These are phyloP conservation scores for Danaus melanippus DNA, from an alignment of 1,140 invertebrate genomes.

Conservation along the genomic window DNA sequence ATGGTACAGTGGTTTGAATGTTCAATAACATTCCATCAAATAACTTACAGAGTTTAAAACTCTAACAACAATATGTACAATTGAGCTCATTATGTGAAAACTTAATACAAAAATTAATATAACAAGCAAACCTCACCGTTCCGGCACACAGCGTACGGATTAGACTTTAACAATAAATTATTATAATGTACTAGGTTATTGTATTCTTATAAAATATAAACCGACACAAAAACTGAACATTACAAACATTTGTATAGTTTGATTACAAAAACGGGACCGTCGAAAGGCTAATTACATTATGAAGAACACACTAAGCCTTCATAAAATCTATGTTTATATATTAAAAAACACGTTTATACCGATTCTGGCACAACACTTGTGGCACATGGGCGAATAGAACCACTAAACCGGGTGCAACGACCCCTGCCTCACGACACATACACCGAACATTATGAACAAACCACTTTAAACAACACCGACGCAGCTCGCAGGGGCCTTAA, in stretches of 20 bases:
- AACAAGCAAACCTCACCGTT: too few relatives aligned
- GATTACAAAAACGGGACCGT: not conserved
- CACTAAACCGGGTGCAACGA: conserved; percentile 27
- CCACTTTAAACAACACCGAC: conserved; percentile 19
- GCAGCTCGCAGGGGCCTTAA: conserved; percentile 10
- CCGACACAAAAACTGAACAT: not conserved
- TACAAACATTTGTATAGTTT: conserved; percentile 7
- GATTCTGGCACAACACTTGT: conserved; percentile 27
- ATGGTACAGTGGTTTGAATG: conserved; percentile 7
- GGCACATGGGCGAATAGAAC: conserved; percentile 30
- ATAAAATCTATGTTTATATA: too few relatives aligned
- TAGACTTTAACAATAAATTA: too few relatives aligned
- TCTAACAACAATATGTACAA: conserved; percentile 11
- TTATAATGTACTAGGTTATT: too few relatives aligned
- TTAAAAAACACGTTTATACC: not conserved
- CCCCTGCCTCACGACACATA: conserved; percentile 15
- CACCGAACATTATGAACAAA: conserved; percentile 24
- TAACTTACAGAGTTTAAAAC: conserved; percentile 11
- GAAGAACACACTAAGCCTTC: conserved; percentile 1
- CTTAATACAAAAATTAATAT: conserved; percentile 3
- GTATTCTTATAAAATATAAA: too few relatives aligned
- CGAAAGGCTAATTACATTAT: conserved; percentile 1
- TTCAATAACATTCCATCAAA: conserved; percentile 5
- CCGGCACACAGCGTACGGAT: too few relatives aligned
- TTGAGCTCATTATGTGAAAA: conserved; percentile 9